Percentiles rank a stretch among this genome's conserved stretches.
Conservation (phyloP, 2,113 vertebrate species). For the Strigops habroptila region DNA sequence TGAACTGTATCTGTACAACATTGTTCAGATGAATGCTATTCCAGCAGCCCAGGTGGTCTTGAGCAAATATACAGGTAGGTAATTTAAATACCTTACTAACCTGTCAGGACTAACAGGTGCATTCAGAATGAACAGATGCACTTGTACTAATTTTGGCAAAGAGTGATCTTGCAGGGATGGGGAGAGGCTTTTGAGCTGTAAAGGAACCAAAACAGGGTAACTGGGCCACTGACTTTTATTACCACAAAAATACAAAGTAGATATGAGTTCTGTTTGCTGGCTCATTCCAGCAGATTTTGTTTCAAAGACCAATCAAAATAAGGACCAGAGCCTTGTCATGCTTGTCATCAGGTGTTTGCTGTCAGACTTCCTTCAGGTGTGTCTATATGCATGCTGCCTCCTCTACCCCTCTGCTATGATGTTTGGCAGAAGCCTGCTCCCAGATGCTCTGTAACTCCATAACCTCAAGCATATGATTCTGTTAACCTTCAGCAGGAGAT, state of each 20-base stretch:
- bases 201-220: background rate
- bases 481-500: background rate
- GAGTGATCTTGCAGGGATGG: background rate
- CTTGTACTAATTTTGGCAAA: background rate
- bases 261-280: background rate
- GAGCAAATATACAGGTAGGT: constrained; percentile 89
- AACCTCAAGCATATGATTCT: background rate
- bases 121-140: background rate
- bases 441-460: background rate
- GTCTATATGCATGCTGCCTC: background rate
- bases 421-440: background rate
- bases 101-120: background rate
- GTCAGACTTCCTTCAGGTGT: background rate
- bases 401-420: background rate
- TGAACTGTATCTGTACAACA: constrained; percentile 90
- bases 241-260: background rate
- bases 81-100: background rate
- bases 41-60: constrained; percentile 89
- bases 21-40: constrained; percentile 94
- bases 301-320: background rate
- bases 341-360: background rate
- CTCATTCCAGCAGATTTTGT: background rate
- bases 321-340: background rate
- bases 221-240: background rate
- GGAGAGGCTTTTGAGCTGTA: background rate